Evolutionary conservation across 2,797 vertebrate species (phyloP), one percentile per base, ranked within the genome.

Genomic region (Tachyglossus aculeatus): DNA sequence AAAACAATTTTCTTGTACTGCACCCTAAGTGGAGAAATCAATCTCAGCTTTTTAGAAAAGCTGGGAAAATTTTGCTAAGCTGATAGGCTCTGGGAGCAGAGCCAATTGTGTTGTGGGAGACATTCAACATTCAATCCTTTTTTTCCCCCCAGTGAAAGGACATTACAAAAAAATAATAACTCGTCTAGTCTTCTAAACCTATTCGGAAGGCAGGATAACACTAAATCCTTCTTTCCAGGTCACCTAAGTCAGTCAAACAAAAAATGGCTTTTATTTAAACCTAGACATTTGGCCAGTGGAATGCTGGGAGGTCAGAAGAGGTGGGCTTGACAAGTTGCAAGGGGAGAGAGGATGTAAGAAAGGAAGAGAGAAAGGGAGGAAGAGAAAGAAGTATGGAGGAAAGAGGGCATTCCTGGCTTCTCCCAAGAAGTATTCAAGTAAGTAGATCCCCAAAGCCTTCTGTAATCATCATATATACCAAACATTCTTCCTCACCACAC

Each of bases 1-100:
- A 71, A 77, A 71, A 60, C 53, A 72, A 40, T 48, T 64, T 69
- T 38, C 3, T 5, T 79, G 16, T 43, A 51, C 18, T 63, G 33
- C 2, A 57, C 11, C 8, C 5, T 5, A 50, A 36, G 40, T 56
- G 29, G 13, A 71, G 31, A 44, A 51, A 70, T 74, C 21, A 52
- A 13, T 57, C 31, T 51, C 44, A 41, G 11, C 31, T 71, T 31
- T 36, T 47, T 12, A 56, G 1, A 61, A 25, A 58, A 67, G 27
- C 19, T 34, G 7, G 16, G 13, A 64, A 64, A 25, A 14, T 74
- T 78, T 67, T 79, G 34, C 53, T 74, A 37, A 70, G 31, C 44
- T 53, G 2, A 27, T 64, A 64, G 38, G 27, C 47, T 48, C 47
- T 61, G 15, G 36, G 18, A 63, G 7, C 25, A 29, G 13, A 78